Conservation (phyloP, 2,797 vertebrate species). For the Lerista edwardsae region DNA sequence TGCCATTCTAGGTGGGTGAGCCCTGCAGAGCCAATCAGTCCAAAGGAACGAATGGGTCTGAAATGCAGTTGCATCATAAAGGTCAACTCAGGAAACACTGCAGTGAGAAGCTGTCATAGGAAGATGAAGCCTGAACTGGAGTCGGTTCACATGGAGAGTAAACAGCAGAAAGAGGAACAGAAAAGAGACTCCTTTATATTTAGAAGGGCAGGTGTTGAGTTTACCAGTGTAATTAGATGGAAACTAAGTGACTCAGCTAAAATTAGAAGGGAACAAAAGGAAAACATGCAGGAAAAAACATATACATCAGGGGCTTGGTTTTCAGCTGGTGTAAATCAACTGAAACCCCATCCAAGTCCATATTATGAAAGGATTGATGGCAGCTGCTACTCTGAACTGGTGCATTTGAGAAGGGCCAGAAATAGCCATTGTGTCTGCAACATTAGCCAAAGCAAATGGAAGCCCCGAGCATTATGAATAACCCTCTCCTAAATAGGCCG, state of each 20-base stretch:
- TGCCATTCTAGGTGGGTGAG: constrained; percentile 9
- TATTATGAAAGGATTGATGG: constrained; percentile 55
- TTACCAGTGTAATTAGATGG: constrained; percentile 60
- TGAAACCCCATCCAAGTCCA: constrained; percentile 43
- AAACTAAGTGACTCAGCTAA: constrained; percentile 56
- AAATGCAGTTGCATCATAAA: constrained; percentile 52
- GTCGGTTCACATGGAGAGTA: constrained; percentile 21
- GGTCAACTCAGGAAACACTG: constrained; percentile 55
- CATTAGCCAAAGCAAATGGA: constrained; percentile 60
- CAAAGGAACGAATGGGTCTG: constrained; percentile 36
- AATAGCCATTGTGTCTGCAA: constrained; percentile 59
- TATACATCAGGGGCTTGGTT: constrained; percentile 42
- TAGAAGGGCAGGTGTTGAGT: constrained; percentile 63
- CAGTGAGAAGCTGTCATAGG: constrained; percentile 47
- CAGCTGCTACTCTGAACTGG: constrained; percentile 59
- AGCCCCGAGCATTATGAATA: constrained; percentile 54
- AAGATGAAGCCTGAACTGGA: not conserved
- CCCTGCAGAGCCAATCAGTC: constrained; percentile 44
- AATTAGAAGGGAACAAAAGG: constrained; percentile 57
- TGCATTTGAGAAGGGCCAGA: constrained; percentile 47
- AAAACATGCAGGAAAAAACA: constrained; percentile 45
- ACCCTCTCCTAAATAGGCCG: constrained; percentile 55
- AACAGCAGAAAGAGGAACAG: constrained; percentile 60
- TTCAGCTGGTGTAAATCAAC: constrained; percentile 60
- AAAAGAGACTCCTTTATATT: constrained; percentile 64